These are phyloP conservation scores for Falco naumanni DNA, from an alignment of 2,797 vertebrate genomes.

Conservation along the genomic window DNA sequence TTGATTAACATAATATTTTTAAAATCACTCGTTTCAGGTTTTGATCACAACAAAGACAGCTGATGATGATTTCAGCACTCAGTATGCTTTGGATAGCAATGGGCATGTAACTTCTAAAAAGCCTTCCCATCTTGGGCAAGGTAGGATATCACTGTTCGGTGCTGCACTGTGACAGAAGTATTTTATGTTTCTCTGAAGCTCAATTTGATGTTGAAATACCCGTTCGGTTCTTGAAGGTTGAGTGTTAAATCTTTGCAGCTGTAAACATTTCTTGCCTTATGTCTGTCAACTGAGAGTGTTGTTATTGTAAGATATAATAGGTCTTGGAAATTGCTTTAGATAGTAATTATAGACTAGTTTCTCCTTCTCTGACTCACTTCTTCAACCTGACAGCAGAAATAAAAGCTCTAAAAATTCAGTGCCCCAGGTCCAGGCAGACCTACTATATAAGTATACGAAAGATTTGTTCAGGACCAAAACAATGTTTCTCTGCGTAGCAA, in stretches of 20 bases:
- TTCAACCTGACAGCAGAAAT: neutral
- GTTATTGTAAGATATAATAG: neutral
- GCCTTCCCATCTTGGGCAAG: constrained; percentile 93
- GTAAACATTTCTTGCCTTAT: neutral
- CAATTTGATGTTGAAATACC: neutral
- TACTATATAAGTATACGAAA: neutral
- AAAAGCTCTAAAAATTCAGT: neutral
- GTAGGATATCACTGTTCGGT: constrained; percentile 65
- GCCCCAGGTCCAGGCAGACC: neutral
- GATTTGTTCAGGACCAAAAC: neutral
- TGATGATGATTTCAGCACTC: constrained; percentile 88
- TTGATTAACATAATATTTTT: neutral
- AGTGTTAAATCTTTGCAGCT: neutral
- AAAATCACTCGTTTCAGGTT: constrained; percentile 78
- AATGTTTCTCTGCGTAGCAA: neutral
- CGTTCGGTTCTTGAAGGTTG: neutral
- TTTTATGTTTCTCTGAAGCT: neutral
- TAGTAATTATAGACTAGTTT: neutral
- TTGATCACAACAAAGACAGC: constrained; percentile 89
- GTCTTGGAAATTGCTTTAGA: neutral
- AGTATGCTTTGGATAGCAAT: constrained; percentile 85
- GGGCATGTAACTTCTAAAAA: constrained; percentile 88
- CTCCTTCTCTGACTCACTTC: neutral
- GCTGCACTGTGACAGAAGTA: neutral
- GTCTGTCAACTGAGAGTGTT: neutral